Base-by-base conservation (phyloP, 2,113 vertebrate species). In the Protobothrops flavoviridis region DNA sequence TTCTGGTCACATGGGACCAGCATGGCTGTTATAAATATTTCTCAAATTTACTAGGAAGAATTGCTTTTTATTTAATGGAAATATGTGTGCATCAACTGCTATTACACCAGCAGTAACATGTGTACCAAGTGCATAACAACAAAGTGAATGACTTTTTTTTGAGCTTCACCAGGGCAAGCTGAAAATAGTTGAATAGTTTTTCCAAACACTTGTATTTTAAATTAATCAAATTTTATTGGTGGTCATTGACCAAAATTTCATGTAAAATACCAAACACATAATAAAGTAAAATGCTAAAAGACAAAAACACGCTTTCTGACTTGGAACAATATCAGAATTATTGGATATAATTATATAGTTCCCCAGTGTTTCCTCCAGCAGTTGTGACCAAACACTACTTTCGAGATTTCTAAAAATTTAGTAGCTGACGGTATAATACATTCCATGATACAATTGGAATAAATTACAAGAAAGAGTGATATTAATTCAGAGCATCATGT, bases 161-260 rank as follows among this genome's bases (percentile, higher is more conserved):
- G 6, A 91, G n/a, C 33, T 39, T 55, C 53, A 45, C 39, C 39
- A 85, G 10, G 53, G 3, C 53, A 57, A 29, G 26, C 39, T 57
- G 91, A 91, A 86, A 86, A 26, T 85, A n/a, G 13, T 43, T 23
- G 21, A 59, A 48, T 20, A 48, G 57, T 91, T 48, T 85, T 69
- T 3, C 90, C 95, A 96, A 89, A 94, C 87, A 23, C 86, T 86
- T 90, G 64, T 26, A 3, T 96, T 94, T 93, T 94, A 95, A 92
- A 95, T 96, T 95, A 96, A 94, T 93, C 57, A 95, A 95, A 93
- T 43, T 81, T 81, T 81, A 81, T 81, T 81, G 20, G 39, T 81
- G 74, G 74, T 81, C 74, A 81, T 43, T 21, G 33, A 43, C 7
- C 33, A 81, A 81, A 43, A 21, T 81, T 43, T 39, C 33, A 81